Evolutionary conservation across 30 jellyfish, hydroid and myxozoan genomes (phyloP).

Genomic region (Chrysaora quinquecirrha): DNA sequence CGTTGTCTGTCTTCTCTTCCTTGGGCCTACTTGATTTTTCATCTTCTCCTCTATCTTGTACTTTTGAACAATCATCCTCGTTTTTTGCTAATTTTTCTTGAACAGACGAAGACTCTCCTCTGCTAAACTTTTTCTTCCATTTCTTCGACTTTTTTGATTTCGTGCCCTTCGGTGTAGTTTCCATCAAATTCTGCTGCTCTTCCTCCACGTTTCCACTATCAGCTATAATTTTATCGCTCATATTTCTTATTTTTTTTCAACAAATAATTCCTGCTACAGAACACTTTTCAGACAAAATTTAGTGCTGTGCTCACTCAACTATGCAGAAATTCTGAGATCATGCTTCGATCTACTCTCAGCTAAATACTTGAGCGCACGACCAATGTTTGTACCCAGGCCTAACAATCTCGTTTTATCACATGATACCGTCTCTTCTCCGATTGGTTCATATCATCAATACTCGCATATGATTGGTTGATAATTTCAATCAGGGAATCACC

Average conservation of each 20-base stretch:
- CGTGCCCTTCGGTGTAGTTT: slow-evolving; percentile 11
- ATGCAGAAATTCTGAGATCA: background rate
- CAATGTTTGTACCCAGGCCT: background rate
- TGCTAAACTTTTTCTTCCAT: slow-evolving; percentile 58
- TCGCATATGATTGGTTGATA: background rate
- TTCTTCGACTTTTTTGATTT: slow-evolving; percentile 42
- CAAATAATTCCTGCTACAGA: too few species aligned
- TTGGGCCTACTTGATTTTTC: slow-evolving; percentile 8
- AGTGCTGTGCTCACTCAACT: slow-evolving; percentile 4
- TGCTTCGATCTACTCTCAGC: too few species aligned
- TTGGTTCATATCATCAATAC: background rate
- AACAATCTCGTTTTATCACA: background rate
- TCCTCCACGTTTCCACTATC: too few species aligned
- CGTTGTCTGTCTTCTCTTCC: slow-evolving; percentile 2
- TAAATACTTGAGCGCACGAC: background rate
- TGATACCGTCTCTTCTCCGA: background rate
- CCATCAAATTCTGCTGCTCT: too few species aligned
- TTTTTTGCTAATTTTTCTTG: slow-evolving; percentile 9
- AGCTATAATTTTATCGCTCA: too few species aligned
- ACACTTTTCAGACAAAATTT: too few species aligned
- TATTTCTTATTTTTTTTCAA: too few species aligned
- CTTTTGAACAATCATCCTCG: slow-evolving; percentile 13
- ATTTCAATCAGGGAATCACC: background rate
- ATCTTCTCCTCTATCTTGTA: too few species aligned
- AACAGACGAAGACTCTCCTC: slow-evolving; percentile 26